Base-by-base conservation (phyloP, 30 jellyfish, hydroid and myxozoan species). In the Aurelia aurita region DNA sequence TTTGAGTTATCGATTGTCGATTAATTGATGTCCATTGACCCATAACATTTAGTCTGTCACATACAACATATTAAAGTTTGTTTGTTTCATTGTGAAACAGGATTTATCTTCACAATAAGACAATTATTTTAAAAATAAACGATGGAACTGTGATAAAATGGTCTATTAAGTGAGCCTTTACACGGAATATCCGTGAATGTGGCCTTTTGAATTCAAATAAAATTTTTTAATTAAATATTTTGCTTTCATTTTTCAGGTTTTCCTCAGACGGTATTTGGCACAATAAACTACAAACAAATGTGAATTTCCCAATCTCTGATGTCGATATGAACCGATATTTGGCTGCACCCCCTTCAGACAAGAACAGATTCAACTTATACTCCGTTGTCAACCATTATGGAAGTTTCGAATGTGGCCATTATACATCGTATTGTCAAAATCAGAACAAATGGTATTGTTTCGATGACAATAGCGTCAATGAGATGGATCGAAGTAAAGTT, bases 241-340 rank as follows among this genome's bases (percentile, higher is more conserved):
- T n/a, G n/a, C n/a, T 27, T 18, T n/a, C 19, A 39, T 47, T 81
- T 26, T n/a, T 21, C 59, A 93, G 98, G 77, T 93, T 93, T 58
- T 89, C 88, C 11, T 93, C 89, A 43, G 97, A 93, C 54, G 98
- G 98, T 10, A 89, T 89, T 3, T 93, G 98, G 98, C 96, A 81
- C 73, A 93, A 93, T 69, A 93, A 93, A 73, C 82, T 93, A 12
- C 98, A 93, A 53, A 88, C 97, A 25, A 88, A 67, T 31, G 96
- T 93, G 6, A 75, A 93, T 58, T 93, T 87, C 69, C 97, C 98
- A 3, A 45, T 93, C 20, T 64, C 85, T 23, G 72, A 84, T 49
- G 55, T 88, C 19, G 67, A 86, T 73, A 77, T 82, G 87, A 26
- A 68, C 22, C 44, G 81, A 11, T 68, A 63, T 43, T 74, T 80